Evolutionary conservation across 2,888 invertebrate species (phyloP), one percentile per base, ranked within the genome.

Genomic region (Aethes cnicana): DNA sequence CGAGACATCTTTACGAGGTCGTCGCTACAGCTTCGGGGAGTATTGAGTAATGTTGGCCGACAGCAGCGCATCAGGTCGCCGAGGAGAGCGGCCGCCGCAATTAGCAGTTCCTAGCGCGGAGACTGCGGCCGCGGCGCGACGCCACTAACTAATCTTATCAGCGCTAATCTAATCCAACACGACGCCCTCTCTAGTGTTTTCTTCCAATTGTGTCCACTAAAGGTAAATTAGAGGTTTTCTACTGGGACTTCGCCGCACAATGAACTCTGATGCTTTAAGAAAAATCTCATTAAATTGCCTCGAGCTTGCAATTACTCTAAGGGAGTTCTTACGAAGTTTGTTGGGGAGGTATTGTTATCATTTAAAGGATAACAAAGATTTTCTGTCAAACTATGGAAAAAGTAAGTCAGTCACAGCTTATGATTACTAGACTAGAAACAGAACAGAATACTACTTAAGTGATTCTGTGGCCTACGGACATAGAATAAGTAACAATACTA

Each of bases 201-300:
- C 87, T 86, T 86, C 77, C 81, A 87, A 84, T 86, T 84, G 86
- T 84, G 86, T 85, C 83, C 85, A 86, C 78, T 84, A 83, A 75
- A 81, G 84, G 81, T 85, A 81, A 84, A 86, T 88, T 86, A 85
- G 77, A 79, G 73, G 73, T 81, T 84, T 77, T 81, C 86, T 82
- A 82, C 58, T 50, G 82, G 69, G 85, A 81, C 64, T 77, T 72
- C 62, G 33, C 47, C 48, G 54, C 49, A 72, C 74, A 77, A 74
- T 71, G 72, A 73, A 77, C 72, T 69, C 66, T 64, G 69, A 70
- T 66, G 71, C 69, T 63, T 66, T 64, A 52, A 72, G 65, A 68
- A 69, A 72, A 73, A 64, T 64, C 62, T 63, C 62, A 59, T 69
- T 64, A 60, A 58, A 66, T 61, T 62, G 56, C 56, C 44, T 61